Conservation (phyloP, 92 coral and sea anemone species). For the Meandrina meandrites region DNA sequence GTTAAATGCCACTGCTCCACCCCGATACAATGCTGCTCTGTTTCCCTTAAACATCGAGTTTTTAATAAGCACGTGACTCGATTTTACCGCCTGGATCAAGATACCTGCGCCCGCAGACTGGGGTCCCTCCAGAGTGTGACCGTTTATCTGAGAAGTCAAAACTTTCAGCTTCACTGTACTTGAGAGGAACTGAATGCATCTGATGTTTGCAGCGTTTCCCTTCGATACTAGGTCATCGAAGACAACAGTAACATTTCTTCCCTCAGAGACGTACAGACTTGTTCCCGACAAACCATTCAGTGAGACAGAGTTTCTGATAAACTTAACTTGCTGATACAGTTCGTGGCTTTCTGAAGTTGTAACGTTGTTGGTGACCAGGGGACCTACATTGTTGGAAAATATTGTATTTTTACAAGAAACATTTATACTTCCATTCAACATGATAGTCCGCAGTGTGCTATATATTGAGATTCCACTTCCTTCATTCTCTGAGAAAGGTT, state of each 20-base stretch:
- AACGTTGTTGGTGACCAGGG: constrained; percentile 4
- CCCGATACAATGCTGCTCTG: not conserved
- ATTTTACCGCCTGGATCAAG: not conserved
- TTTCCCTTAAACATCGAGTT: not conserved
- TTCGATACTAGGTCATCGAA: not conserved
- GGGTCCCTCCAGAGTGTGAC: not conserved
- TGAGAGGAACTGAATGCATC: not conserved
- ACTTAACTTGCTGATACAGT: not conserved
- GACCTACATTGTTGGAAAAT: constrained; percentile 21
- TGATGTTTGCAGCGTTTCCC: not conserved
- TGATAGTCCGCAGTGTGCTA: not conserved
- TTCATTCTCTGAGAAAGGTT: not conserved
- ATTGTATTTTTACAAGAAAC: not conserved
- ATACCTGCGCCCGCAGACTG: not conserved
- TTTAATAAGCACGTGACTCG: constrained; percentile 1
- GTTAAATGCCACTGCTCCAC: constrained; percentile 3
- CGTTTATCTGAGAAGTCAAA: not conserved
- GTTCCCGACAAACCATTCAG: not conserved
- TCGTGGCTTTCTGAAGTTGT: not conserved
- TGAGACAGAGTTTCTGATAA: not conserved
- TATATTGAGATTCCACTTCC: constrained; percentile 17
- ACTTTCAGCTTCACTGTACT: not conserved
- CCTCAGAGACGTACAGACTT: constrained; percentile 5
- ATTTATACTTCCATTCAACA: not conserved
- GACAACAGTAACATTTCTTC: not conserved